Evolutionary conservation across 2,113 vertebrate genomes (phyloP), one percentile per base, ranked within the genome.

Genomic region (Bufo bufo): DNA sequence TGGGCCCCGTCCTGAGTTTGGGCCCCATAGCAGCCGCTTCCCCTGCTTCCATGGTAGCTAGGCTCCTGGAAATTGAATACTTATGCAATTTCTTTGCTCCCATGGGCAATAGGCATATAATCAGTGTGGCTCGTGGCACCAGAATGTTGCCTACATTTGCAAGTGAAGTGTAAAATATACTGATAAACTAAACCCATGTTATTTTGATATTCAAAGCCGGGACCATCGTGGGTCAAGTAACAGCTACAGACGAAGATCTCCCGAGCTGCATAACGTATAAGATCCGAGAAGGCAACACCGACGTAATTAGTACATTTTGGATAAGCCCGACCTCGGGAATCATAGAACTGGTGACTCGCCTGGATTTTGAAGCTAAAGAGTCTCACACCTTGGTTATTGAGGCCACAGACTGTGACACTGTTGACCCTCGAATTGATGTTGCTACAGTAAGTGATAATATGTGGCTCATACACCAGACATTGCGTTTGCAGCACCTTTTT

Each of bases 201-300:
- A 74, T 84, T 84, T 4, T 84, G 11, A 16, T 58, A 45, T 54
- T 88, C 58, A 4, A 47, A 92, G 92, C 89, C 65, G 89, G 89
- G 63, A 89, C 91, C 49, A 81, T 89, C 86, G 86, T 91, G 80
- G 92, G 90, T 77, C 90, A 81, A 89, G 91, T 91, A 79, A 88
- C 45, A 0, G 90, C 91, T 49, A 72, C 85, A n/a, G 91, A 93
- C 58, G 77, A 90, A 20, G 90, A 92, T 82, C 10, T 87, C 8
- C 92, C 89, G 19, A 90, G 90, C 19, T 92, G 92, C 65, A 65
- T 92, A 84, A 90, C 54, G 0, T 92, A 90, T 52, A 90, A 79
- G 63, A 91, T 91, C 52, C 61, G 47, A 63, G 85, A 3, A 2
- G 92, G 92, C 33, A 90, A 91, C 88, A 13, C 4, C 3, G 89